Conservation (phyloP, 2,888 invertebrate genomes). For the Margaritifera margaritifera region DNA sequence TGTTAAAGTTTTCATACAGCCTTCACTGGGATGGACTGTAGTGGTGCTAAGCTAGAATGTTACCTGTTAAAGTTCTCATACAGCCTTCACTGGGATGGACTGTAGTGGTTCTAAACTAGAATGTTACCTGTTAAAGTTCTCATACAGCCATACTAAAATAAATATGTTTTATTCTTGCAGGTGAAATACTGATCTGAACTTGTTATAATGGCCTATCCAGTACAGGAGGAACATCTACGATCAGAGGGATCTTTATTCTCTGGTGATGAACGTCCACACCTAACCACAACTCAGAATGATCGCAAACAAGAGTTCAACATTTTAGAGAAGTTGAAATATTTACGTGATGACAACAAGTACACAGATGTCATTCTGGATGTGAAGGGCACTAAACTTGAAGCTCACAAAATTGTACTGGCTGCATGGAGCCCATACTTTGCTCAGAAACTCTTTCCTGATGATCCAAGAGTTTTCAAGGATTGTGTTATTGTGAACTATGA, state of each 20-base stretch:
- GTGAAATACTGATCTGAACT: neutral
- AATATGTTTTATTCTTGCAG: too few relatives aligned
- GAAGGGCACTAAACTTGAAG: constrained; percentile 77
- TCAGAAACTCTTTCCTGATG: constrained; percentile 54
- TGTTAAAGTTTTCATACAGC: too few relatives aligned
- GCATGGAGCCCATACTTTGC: constrained; percentile 81
- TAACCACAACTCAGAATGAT: constrained; percentile 15
- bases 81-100: too few relatives aligned
- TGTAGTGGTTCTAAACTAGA: too few relatives aligned
- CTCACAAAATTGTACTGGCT: constrained; percentile 79
- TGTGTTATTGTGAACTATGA: constrained; percentile 58
- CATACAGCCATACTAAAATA: too few relatives aligned
- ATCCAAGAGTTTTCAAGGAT: constrained; percentile 36
- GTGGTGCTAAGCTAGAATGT: too few relatives aligned
- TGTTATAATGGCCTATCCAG: constrained; percentile 18
- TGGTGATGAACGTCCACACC: constrained; percentile 2
- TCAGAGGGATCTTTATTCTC: constrained; percentile 12
- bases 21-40: too few relatives aligned
- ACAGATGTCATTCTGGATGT: constrained; percentile 79
- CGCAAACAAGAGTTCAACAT: constrained; percentile 42
- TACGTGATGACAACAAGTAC: constrained; percentile 76
- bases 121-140: too few relatives aligned
- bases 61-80: too few relatives aligned
- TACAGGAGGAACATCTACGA: constrained; percentile 22
- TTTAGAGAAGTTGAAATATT: constrained; percentile 47